Conservation (phyloP, 2,888 invertebrate genomes). For the Ormyrus thymus region DNA sequence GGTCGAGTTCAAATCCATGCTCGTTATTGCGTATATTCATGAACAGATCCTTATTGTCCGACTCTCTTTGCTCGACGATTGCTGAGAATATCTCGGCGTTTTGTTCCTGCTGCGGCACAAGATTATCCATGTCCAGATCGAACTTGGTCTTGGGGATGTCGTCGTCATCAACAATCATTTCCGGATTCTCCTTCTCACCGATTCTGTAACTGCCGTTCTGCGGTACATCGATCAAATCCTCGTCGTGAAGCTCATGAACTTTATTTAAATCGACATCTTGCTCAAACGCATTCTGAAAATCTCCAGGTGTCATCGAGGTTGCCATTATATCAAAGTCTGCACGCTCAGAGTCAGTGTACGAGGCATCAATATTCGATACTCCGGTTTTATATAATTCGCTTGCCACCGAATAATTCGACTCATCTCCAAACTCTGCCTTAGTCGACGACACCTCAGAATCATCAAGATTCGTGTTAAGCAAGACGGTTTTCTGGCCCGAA, state of each 20-base stretch:
- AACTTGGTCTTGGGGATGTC: constrained; percentile 48
- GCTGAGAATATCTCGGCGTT: constrained; percentile 43
- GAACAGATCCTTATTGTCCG: constrained; percentile 50
- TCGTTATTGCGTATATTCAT: constrained; percentile 47
- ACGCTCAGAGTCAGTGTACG: constrained; percentile 63
- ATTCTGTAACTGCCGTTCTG: constrained; percentile 33
- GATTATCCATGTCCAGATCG: constrained; percentile 35
- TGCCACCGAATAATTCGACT: constrained; percentile 70
- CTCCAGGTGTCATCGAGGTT: constrained; percentile 69
- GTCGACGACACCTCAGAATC: constrained; percentile 76
- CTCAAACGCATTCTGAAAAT: constrained; percentile 66
- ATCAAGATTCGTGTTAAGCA: constrained; percentile 66
- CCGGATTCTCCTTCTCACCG: constrained; percentile 43
- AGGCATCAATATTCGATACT: constrained; percentile 65
- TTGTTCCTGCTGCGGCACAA: constrained; percentile 45
- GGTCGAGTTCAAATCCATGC: constrained; percentile 9
- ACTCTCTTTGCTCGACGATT: constrained; percentile 39
- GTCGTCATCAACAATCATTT: constrained; percentile 44
- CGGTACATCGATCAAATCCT: constrained; percentile 58
- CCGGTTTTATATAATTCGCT: constrained; percentile 65
- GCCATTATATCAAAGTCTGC: constrained; percentile 67
- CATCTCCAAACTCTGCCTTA: constrained; percentile 77
- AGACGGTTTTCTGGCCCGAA: neutral
- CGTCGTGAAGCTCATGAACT: constrained; percentile 72
- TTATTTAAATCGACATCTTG: constrained; percentile 74